Conservation (phyloP, 2,888 invertebrate genomes). For the Euspilapteryx auroguttella region DNA sequence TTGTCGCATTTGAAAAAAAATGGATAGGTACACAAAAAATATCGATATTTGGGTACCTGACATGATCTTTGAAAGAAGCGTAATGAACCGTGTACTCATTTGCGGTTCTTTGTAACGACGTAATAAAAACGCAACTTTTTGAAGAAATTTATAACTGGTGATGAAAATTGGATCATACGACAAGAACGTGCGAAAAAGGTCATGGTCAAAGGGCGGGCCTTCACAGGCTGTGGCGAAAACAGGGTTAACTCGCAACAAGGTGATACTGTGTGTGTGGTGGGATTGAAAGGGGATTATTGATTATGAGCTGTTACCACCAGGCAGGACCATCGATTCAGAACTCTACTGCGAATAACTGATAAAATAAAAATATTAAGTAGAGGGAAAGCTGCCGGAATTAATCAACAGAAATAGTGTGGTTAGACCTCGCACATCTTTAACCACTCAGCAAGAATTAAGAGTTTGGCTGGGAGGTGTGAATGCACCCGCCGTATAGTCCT, state of each 20-base stretch:
- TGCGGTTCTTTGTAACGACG: too few relatives aligned
- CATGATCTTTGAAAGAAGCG: too few relatives aligned
- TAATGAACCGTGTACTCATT: too few relatives aligned
- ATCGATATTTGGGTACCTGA: too few relatives aligned
- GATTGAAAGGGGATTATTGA: slow-evolving; percentile 9
- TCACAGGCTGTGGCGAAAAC: not conserved
- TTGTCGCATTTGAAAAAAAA: too few relatives aligned
- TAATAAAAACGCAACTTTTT: too few relatives aligned
- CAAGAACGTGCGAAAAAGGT: slow-evolving; percentile 5
- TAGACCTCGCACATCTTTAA: slow-evolving; percentile 6
- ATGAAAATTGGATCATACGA: slow-evolving; percentile 5
- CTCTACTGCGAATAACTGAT: slow-evolving; percentile 7
- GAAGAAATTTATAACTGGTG: not conserved
- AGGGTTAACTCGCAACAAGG: slow-evolving; percentile 4
- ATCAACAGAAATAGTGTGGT: slow-evolving; percentile 7
- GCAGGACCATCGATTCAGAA: slow-evolving; percentile 7
- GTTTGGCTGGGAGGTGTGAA: slow-evolving; percentile 1
- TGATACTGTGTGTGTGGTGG: slow-evolving; percentile 11
- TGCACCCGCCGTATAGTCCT: slow-evolving; percentile 4
- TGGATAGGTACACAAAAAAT: too few relatives aligned
- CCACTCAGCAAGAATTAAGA: slow-evolving; percentile 4
- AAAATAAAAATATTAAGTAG: slow-evolving; percentile 6
- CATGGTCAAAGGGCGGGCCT: not conserved
- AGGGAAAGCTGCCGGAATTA: slow-evolving; percentile 8
- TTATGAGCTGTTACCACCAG: slow-evolving; percentile 8